Evolutionary conservation across 2,113 vertebrate genomes (phyloP), one percentile per base, ranked within the genome.

Genomic region (Lepidothrix coronata): DNA sequence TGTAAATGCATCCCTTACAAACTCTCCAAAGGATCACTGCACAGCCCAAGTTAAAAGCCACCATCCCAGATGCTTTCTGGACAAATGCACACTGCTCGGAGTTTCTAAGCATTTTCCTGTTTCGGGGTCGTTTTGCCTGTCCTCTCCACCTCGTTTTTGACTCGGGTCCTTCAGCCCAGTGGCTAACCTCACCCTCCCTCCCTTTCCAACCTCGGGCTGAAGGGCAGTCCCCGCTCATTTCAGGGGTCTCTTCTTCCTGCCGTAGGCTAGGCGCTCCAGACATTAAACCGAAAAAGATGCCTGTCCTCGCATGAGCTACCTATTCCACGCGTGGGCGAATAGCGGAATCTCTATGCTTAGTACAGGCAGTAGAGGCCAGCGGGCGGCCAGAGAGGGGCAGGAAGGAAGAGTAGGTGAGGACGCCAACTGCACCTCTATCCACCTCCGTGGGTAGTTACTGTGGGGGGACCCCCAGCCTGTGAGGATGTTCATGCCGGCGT

Each of bases 381-480:
- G 15, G 63, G 15, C 2, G 7, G 46, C 27, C 11, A 3, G 7
- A 4, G 9, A 1, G 19, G 28, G 8, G 8, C 6, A 12, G 5
- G 52, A 8, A 31, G n/a, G 13, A n/a, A 9, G 16, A 9, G 24
- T 25, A 2, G 21, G 1, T 12, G 35, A 49, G n/a, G 6, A 24
- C 5, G 2, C 7, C 24, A 18, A 4, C 9, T 2, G 1, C 8
- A 15, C 5, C 20, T 35, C 49, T 46, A 20, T 25, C 20, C 37
- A 17, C 24, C 37, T 11, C 37, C 13, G 5, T 30, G 62, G n/a
- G 2, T 23, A 1, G 6, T 20, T 35, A 52, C 19, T 7, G 2
- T 4, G 8, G 2, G 6, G 48, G 23, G 5, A 63, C 3, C 4
- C 4, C 12, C 1, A 12, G 28, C 7, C 18, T 25, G 21, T 4